Evolutionary conservation across 2,888 invertebrate species (phyloP).

Genomic region (Peribatodes rhomboidaria): DNA sequence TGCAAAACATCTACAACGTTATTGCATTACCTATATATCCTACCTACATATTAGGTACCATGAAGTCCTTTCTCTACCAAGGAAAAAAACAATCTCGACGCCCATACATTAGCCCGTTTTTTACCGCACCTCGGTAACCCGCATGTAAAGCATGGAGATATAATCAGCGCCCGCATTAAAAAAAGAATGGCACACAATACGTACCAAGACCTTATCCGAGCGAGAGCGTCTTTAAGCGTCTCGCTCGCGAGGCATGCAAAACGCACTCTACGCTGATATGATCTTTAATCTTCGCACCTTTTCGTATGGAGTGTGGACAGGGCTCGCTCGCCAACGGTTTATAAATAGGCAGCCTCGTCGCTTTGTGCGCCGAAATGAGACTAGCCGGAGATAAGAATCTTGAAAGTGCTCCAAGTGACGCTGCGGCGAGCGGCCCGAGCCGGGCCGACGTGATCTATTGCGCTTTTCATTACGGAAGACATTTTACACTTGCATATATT

Average conservation of each 20-base stretch:
- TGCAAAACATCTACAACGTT: too few species aligned
- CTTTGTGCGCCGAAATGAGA: conserved; percentile 83
- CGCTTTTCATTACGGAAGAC: conserved; percentile 65
- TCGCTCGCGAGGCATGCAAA: conserved; percentile 65
- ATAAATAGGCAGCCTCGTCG: conserved; percentile 76
- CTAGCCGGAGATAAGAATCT: conserved; percentile 78
- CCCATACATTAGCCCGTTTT: conserved; percentile 32
- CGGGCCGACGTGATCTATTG: conserved; percentile 66
- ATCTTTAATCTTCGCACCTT: conserved; percentile 86
- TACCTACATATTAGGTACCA: too few species aligned
- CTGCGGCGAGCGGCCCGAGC: conserved; percentile 43
- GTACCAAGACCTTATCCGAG: conserved; percentile 57
- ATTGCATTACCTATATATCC: too few species aligned
- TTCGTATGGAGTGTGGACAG: conserved; percentile 74
- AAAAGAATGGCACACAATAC: conserved; percentile 61
- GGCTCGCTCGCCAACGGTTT: conserved; percentile 68
- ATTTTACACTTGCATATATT: conserved; percentile 30
- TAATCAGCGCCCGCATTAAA: conserved; percentile 44
- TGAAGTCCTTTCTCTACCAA: neutral
- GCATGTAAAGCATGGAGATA: conserved; percentile 39
- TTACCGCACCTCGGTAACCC: conserved; percentile 36
- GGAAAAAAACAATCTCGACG: conserved; percentile 4
- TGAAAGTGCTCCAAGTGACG: conserved; percentile 73
- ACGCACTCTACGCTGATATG: conserved; percentile 79
- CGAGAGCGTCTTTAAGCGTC: conserved; percentile 62